Evolutionary conservation across 2,888 invertebrate genomes (phyloP).

Genomic region (Nomada goodeniana): DNA sequence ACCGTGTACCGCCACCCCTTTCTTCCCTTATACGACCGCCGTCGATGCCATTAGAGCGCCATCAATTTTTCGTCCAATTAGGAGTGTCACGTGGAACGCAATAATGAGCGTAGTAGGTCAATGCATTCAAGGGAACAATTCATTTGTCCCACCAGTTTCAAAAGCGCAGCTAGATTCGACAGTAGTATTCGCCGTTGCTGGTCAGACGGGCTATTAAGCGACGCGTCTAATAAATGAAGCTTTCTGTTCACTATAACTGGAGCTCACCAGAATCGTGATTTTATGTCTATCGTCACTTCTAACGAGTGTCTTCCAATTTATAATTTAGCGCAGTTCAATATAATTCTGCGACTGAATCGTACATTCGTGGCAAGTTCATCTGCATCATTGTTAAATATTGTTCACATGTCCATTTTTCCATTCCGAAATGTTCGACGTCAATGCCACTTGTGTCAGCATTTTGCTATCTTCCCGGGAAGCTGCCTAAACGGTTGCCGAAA

Average conservation of each 20-base stretch:
- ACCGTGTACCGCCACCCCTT: constrained; percentile 15
- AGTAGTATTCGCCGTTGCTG: constrained; percentile 21
- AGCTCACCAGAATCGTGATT: too few species aligned
- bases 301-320: too few species aligned
- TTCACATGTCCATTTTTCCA: neutral
- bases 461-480: neutral
- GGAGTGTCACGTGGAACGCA: constrained; percentile 34
- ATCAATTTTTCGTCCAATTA: constrained; percentile 72
- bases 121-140: constrained; percentile 52
- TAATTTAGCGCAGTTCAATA: too few species aligned
- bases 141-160: constrained; percentile 14
- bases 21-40: constrained; percentile 14
- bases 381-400: too few species aligned
- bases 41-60: constrained; percentile 57
- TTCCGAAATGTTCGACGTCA: neutral
- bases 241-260: too few species aligned
- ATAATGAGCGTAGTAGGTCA: constrained; percentile 62
- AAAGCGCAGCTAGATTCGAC: neutral
- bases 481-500: constrained; percentile 29
- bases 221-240: too few species aligned
- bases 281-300: too few species aligned
- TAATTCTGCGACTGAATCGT: too few species aligned
- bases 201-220: constrained; percentile 12
- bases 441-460: neutral
- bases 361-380: too few species aligned